Evolutionary conservation across 2,113 vertebrate species (phyloP).

Genomic region (Megaceryle torquata): DNA sequence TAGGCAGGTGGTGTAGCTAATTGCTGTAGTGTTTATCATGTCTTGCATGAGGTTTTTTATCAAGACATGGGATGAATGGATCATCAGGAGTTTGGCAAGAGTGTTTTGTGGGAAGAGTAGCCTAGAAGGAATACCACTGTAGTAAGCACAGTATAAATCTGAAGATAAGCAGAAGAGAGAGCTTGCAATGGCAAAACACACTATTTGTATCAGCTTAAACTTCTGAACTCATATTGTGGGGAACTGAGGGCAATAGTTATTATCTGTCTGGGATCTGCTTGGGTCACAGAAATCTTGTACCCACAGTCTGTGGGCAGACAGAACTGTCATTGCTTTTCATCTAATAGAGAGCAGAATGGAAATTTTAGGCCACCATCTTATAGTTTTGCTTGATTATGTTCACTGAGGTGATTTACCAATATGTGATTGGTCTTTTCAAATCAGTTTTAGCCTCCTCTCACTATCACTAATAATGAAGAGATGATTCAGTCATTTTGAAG

Average conservation of each 20-base stretch:
- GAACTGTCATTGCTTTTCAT: not conserved
- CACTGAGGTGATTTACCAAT: not conserved
- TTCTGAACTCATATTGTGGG: conserved; percentile 18
- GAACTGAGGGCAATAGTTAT: not conserved
- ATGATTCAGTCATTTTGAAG: not conserved
- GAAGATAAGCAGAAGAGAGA: conserved; percentile 4
- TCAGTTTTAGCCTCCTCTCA: not conserved
- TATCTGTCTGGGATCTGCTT: conserved; percentile 21
- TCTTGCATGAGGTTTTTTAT: conserved; percentile 22
- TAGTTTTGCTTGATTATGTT: not conserved
- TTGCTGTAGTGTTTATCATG: not conserved
- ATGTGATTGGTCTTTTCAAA: not conserved
- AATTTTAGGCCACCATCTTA: not conserved
- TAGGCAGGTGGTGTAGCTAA: not conserved
- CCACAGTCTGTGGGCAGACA: not conserved
- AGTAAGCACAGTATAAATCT: not conserved
- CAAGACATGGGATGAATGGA: not conserved
- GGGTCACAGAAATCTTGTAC: not conserved
- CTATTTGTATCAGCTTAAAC: not conserved
- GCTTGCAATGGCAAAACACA: not conserved
- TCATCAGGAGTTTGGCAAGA: conserved; percentile 1
- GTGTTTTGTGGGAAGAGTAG: not conserved
- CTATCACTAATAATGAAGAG: not conserved
- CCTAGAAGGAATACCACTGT: not conserved
- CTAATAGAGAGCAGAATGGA: not conserved